Conservation (phyloP, 2,113 vertebrate species). For the Nanger granti region DNA sequence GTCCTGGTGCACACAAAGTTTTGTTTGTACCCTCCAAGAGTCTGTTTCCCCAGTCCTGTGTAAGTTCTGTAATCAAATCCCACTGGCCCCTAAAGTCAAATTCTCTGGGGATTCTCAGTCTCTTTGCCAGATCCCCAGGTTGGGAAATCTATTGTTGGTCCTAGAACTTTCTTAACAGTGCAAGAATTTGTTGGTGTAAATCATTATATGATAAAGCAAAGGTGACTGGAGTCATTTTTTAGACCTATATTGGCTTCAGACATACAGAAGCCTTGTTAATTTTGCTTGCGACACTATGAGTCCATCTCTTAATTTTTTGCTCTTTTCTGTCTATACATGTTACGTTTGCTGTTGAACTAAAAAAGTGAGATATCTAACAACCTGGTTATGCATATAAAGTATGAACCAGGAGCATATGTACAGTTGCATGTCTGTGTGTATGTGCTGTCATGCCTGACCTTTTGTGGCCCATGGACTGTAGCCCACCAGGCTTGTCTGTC, state of each 20-base stretch:
- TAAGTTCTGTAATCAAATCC: background rate
- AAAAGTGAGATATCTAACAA: background rate
- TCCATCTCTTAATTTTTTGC: background rate
- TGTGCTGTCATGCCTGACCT: background rate
- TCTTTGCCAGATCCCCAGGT: background rate
- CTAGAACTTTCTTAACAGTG: background rate
- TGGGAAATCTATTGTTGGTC: background rate
- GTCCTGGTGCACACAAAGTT: background rate
- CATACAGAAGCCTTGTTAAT: background rate
- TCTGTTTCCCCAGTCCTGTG: background rate
- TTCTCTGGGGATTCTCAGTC: background rate
- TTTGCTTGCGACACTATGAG: background rate
- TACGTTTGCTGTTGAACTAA: background rate
- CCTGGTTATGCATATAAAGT: background rate
- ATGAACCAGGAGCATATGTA: background rate
- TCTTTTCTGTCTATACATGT: background rate
- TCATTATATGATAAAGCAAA: background rate
- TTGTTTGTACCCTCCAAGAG: background rate
- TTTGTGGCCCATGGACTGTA: background rate
- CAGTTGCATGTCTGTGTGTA: background rate
- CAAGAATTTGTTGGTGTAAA: background rate
- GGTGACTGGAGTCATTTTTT: background rate
- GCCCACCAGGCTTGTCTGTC: background rate
- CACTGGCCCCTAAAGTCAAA: background rate
- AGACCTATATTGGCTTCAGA: background rate